These are phyloP conservation scores for Stenoptilia bipunctidactyla DNA, from an alignment of 2,888 invertebrate genomes.

Conservation along the genomic window DNA sequence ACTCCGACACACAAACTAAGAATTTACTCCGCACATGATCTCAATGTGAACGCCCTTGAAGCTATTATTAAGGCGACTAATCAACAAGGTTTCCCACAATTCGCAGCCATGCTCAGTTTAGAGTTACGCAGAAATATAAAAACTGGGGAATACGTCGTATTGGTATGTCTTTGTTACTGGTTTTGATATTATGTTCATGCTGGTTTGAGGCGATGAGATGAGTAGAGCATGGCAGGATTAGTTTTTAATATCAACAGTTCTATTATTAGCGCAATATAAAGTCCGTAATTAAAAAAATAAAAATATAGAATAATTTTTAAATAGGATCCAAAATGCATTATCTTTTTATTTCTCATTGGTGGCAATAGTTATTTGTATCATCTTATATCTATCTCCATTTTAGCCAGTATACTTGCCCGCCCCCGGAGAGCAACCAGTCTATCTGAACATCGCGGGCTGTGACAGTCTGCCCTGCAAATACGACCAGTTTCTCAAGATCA, in stretches of 20 bases:
- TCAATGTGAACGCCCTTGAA: conserved; percentile 6
- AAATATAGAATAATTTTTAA: no score
- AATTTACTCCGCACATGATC: conserved; percentile 10
- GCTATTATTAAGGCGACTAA: neutral
- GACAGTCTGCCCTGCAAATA: conserved; percentile 19
- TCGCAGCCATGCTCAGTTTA: conserved; percentile 5
- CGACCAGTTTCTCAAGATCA: conserved; percentile 21
- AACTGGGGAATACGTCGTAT: conserved; percentile 10
- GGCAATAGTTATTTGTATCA: neutral
- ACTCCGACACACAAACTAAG: conserved; percentile 3
- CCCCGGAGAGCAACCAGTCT: conserved; percentile 18
- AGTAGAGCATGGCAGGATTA: neutral
- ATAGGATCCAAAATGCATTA: neutral
- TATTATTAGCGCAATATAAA: no score
- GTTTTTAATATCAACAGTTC: no score
- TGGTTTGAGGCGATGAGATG: no score
- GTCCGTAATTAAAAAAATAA: no score
- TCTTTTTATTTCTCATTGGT: no score
- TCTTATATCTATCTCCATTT: neutral
- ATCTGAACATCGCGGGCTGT: conserved; percentile 25
- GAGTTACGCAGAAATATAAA: conserved; percentile 6
- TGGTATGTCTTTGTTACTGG: no score
- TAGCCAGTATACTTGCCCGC: conserved; percentile 28
- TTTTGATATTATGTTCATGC: no score
- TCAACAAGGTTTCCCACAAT: conserved; percentile 3